Evolutionary conservation across 37 sponge, comb jelly and placozoan species (phyloP), one percentile per base, ranked within the genome.

Genomic region (Chondrilla cf. caribensis): DNA sequence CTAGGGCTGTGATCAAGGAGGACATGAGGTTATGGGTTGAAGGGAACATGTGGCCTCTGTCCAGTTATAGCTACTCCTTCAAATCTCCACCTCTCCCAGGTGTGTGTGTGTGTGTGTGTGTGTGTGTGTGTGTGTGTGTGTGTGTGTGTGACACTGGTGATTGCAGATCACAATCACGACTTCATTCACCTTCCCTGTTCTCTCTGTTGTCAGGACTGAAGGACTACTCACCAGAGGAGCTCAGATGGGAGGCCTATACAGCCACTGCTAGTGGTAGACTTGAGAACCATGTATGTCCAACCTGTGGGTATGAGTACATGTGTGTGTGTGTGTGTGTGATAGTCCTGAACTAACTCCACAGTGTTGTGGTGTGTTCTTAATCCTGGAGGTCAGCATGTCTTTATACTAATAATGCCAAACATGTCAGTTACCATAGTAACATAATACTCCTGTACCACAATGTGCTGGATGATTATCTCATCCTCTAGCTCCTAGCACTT

Each of bases 161-260:
- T n/a, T n/a, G n/a, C n/a, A n/a, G n/a, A n/a, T n/a, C n/a, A n/a
- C n/a, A n/a, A n/a, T n/a, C n/a, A n/a, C n/a, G n/a, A n/a, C n/a
- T n/a, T n/a, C n/a, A n/a, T n/a, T n/a, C n/a, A n/a, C n/a, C n/a
- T n/a, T n/a, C n/a, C n/a, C n/a, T n/a, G n/a, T n/a, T n/a, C n/a
- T n/a, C n/a, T n/a, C n/a, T n/a, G n/a, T 11, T 47, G 6, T 47
- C 90, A 28, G 82, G 83, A 2, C 39, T 91, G 18, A 62, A 58
- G 15, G 91, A 91, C 54, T 38, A 80, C 3, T 87, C 88, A 3
- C 81, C 82, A 55, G 91, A 91, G 70, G 91, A 91, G 79, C 58
- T 91, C 36, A 54, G 91, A 25, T 91, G 85, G 81, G 81, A 75
- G 78, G 91, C 91, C n/a, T 91, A 87, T 44, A 44, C 68, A 26